A percentile compares a stretch with the other conserved stretches of the same genome.
Evolutionary conservation across 1,140 invertebrate genomes (phyloP).

Genomic region (Meloidogyne floridensis): DNA sequence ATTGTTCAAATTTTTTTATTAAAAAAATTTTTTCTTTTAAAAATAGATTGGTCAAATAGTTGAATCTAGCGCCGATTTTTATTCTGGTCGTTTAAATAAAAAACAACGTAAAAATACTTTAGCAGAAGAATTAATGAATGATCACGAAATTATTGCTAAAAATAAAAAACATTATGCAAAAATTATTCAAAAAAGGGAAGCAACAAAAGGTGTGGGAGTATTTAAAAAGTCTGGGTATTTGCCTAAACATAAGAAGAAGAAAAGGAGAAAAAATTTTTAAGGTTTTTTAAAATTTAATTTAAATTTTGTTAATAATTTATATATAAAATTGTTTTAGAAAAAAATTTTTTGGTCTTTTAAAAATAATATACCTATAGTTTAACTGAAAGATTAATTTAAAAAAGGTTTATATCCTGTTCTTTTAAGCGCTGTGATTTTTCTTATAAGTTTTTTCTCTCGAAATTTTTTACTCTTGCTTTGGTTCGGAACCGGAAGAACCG

Average conservation of each 20-base stretch:
- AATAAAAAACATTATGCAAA: conserved; percentile 39
- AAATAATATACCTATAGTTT: no score
- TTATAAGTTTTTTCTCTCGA: no score
- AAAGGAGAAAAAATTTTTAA: neutral
- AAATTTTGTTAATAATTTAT: neutral
- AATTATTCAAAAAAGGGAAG: conserved; percentile 30
- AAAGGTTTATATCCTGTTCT: no score
- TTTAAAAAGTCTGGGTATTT: neutral
- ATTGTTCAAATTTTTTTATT: no score
- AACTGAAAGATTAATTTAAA: no score
- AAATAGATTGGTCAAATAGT: conserved; percentile 70
- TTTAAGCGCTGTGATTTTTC: no score
- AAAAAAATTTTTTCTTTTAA: neutral
- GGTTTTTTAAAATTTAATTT: neutral
- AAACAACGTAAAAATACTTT: conserved; percentile 84
- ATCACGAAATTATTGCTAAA: conserved; percentile 76
- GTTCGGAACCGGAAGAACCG: no score
- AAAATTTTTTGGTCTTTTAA: no score
- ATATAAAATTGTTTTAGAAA: neutral
- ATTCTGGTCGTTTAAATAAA: conserved; percentile 76
- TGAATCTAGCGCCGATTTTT: conserved; percentile 71
- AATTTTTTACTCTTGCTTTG: no score
- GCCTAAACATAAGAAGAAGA: conserved; percentile 2
- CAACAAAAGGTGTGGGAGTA: conserved; percentile 27
- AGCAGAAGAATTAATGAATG: conserved; percentile 85